Evolutionary conservation across 2,113 vertebrate genomes (phyloP).

Genomic region (Psephotus haematonotus): DNA sequence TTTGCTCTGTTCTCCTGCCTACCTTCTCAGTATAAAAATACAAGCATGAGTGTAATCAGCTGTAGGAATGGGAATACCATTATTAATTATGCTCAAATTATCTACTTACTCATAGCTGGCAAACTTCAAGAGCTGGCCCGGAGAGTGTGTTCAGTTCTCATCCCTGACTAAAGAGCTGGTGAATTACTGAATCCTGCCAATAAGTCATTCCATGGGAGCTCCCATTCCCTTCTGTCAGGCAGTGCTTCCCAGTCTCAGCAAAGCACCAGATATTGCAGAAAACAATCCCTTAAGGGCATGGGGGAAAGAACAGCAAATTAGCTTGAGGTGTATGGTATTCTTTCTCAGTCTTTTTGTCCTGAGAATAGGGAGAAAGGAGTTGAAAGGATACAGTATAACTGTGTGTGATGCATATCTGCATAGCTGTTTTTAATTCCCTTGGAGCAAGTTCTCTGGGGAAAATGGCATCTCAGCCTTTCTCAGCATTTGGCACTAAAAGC

Average conservation of each 20-base stretch:
- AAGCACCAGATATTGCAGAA: neutral
- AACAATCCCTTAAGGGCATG: neutral
- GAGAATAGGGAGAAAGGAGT: neutral
- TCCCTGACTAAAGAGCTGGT: neutral
- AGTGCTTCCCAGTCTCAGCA: neutral
- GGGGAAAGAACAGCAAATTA: neutral
- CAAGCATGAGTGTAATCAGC: neutral
- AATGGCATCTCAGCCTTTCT: neutral
- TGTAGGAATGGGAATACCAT: neutral
- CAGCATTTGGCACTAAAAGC: neutral
- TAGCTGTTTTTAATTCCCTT: neutral
- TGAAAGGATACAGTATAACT: neutral
- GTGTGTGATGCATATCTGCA: neutral
- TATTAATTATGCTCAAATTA: neutral
- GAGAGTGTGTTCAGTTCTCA: neutral
- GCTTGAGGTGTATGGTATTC: neutral
- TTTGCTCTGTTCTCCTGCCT: neutral
- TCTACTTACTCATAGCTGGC: neutral
- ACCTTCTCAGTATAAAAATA: neutral
- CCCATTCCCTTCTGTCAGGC: neutral
- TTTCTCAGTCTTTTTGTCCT: neutral
- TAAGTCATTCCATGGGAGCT: neutral
- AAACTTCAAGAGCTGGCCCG: neutral
- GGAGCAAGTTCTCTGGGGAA: neutral
- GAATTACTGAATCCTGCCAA: neutral